Evolutionary conservation across 2,113 vertebrate species (phyloP).

Genomic region (Lota lota): DNA sequence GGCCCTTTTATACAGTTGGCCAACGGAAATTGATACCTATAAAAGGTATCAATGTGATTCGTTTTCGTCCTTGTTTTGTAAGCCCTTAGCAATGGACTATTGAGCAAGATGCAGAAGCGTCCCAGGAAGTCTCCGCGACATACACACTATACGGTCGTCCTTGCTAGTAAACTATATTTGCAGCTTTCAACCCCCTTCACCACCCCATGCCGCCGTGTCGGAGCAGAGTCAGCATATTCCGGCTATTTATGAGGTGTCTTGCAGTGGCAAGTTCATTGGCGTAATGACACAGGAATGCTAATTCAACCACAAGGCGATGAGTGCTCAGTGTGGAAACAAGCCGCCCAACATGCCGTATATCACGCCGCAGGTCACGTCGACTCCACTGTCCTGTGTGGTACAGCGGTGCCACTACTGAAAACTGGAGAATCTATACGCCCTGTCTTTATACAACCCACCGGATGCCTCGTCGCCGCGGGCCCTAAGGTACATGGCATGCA

Average conservation of each 20-base stretch:
- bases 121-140: no score
- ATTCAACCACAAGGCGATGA: constrained; percentile 44
- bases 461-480: no score
- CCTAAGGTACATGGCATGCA: no score
- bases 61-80: no score
- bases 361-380: no score
- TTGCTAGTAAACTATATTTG: background rate
- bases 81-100: constrained; percentile 44
- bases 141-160: constrained; percentile 34
- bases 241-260: constrained; percentile 46
- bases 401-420: no score
- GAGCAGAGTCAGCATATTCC: constrained; percentile 41
- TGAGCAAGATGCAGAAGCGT: constrained; percentile 22
- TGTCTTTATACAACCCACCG: no score
- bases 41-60: no score
- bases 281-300: constrained; percentile 52
- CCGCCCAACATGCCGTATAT: constrained; percentile 10
- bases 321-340: constrained; percentile 22
- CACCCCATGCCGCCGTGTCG: background rate
- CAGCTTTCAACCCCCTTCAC: background rate
- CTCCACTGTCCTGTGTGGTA: no score
- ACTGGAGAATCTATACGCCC: no score
- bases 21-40: no score
- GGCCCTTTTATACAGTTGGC: no score
- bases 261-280: constrained; percentile 44